phyloP scores from a whole-genome alignment of 2,113 vertebrate species.

The Tiliqua scincoides region DNA sequence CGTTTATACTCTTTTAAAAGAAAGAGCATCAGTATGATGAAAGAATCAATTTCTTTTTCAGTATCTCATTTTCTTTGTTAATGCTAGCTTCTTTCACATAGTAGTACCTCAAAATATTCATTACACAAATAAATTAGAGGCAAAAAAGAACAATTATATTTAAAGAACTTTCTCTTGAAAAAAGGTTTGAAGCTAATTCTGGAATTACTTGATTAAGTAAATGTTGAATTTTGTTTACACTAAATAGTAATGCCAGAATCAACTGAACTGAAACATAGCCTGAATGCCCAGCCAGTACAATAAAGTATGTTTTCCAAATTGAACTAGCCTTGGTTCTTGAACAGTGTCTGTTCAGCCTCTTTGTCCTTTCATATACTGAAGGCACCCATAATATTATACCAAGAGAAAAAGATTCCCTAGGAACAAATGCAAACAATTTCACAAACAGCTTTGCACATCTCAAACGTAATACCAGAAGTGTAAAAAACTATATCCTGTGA shows the following conservation, averaged over 20 bases:
- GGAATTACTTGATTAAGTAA: neutral
- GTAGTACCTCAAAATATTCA: neutral
- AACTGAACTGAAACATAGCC: neutral
- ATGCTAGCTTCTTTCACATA: neutral
- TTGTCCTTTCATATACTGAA: neutral
- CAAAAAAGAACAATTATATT: neutral
- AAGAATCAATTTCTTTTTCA: neutral
- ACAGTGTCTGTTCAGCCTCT: neutral
- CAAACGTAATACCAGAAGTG: neutral
- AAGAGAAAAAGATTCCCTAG: neutral
- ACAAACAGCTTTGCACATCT: neutral
- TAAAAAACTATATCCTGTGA: neutral
- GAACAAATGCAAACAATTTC: neutral
- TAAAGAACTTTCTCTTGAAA: neutral
- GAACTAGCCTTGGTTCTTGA: neutral
- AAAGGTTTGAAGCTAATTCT: neutral
- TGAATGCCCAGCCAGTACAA: neutral
- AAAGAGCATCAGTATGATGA: neutral
- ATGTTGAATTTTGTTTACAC: neutral
- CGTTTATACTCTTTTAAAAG: neutral
- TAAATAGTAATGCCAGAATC: neutral
- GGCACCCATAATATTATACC: neutral
- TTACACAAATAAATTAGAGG: neutral
- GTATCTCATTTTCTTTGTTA: neutral
- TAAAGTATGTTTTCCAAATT: neutral